Conservation (phyloP, 2,797 vertebrate species). For the Sebastes cheni region DNA sequence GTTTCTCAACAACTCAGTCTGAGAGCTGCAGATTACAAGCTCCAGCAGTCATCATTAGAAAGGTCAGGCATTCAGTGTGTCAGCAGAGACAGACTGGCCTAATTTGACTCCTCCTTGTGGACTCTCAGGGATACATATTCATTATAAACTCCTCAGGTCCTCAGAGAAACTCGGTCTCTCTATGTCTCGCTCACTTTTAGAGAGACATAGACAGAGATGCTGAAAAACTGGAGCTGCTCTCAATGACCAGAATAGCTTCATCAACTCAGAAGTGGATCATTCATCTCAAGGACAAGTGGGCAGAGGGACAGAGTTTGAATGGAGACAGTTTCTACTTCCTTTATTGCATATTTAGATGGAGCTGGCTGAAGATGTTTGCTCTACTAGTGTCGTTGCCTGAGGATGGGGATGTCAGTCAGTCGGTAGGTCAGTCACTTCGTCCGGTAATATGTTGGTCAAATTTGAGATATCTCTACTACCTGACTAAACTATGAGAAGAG, state of each 20-base stretch:
- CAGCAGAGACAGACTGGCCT: constrained; percentile 17
- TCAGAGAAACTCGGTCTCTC: not conserved
- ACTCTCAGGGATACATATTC: constrained; percentile 36
- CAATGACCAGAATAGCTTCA: constrained; percentile 9
- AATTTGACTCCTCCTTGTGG: constrained; percentile 15
- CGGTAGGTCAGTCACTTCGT: not conserved
- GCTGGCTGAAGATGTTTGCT: not conserved
- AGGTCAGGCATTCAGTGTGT: constrained; percentile 27
- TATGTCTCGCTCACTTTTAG: not conserved
- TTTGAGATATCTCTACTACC: too few relatives aligned
- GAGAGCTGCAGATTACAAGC: not conserved
- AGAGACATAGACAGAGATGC: not conserved
- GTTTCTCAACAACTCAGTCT: not conserved
- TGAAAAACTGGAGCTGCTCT: not conserved
- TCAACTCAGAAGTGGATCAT: constrained; percentile 13
- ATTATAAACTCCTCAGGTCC: constrained; percentile 13
- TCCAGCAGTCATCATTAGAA: not conserved
- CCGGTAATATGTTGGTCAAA: not conserved
- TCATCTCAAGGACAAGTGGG: constrained; percentile 2
- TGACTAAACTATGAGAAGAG: not conserved
- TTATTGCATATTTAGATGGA: not conserved
- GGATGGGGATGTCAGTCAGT: not conserved
- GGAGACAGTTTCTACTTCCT: not conserved
- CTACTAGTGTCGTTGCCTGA: not conserved
- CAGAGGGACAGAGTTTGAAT: not conserved